A percentile compares a stretch with the other conserved stretches of the same genome.
Conservation (phyloP, 2,113 vertebrate species). For the Corynorhinus townsendii region DNA sequence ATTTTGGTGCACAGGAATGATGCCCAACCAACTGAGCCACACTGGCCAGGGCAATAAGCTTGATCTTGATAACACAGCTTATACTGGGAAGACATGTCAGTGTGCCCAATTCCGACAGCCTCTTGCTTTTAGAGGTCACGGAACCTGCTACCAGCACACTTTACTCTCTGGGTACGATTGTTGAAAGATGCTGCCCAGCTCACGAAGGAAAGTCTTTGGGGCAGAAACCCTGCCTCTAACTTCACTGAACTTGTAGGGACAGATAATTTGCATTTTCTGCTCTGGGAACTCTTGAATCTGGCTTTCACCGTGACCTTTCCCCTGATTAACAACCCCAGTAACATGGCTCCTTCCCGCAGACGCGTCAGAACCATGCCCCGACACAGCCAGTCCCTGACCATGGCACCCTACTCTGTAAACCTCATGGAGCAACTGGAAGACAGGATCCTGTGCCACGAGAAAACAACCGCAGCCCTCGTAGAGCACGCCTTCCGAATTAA, state of each 20-base stretch:
- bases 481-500: constrained; percentile 84
- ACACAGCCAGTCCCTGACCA: constrained; percentile 82
- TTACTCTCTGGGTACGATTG: not conserved
- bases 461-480: constrained; percentile 81
- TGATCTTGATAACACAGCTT: not conserved
- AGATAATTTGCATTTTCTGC: not conserved
- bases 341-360: constrained; percentile 40
- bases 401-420: constrained; percentile 77
- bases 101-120: not conserved
- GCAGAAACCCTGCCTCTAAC: not conserved
- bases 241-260: not conserved
- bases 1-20: too few species aligned
- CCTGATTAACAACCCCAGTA: not conserved
- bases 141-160: not conserved
- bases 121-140: not conserved
- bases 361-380: constrained; percentile 81
- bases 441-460: constrained; percentile 83
- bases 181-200: not conserved
- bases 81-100: not conserved
- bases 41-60: not conserved
- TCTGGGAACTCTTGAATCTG: not conserved
- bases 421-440: constrained; percentile 83
- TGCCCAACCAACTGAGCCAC: too few species aligned
- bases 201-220: not conserved
- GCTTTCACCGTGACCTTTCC: not conserved